These are phyloP conservation scores for Coturnix japonica DNA, from an alignment of 2,113 vertebrate species.

Conservation along the genomic window DNA sequence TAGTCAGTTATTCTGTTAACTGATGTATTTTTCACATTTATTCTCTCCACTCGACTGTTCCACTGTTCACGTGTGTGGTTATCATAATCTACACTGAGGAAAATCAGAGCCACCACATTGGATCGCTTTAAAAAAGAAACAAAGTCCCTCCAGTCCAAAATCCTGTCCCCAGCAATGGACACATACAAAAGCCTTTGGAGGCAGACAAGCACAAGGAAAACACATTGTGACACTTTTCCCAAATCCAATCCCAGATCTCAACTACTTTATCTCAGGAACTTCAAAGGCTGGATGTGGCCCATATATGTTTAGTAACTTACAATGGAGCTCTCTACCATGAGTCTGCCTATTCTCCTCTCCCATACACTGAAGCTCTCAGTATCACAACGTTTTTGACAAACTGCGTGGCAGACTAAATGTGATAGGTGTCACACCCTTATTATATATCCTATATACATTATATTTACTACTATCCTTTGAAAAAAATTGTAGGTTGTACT, in stretches of 20 bases:
- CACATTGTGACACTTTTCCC: not conserved
- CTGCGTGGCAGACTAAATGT: not conserved
- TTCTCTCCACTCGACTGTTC: not conserved
- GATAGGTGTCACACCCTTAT: not conserved
- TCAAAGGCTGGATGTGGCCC: not conserved
- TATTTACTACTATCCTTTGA: not conserved
- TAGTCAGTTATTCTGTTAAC: not conserved
- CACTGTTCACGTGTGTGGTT: not conserved
- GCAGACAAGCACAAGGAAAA: not conserved
- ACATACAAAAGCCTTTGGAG: not conserved
- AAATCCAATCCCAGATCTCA: not conserved
- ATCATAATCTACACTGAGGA: not conserved
- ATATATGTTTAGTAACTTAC: not conserved
- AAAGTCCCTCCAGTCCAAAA: not conserved
- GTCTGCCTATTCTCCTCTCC: not conserved
- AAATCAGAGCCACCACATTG: not conserved
- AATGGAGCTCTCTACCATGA: not conserved
- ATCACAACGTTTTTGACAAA: not conserved
- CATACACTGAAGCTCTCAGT: not conserved
- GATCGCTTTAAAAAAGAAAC: not conserved
- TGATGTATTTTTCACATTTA: not conserved
- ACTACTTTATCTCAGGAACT: not conserved
- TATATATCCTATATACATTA: not conserved
- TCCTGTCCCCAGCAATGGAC: not conserved
- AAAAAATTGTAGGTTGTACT: not conserved